Percentiles rank a stretch among this genome's conserved stretches.
phyloP scores from a whole-genome alignment of 1,140 invertebrate genomes.

The Phymorhynchus buccinoides region DNA sequence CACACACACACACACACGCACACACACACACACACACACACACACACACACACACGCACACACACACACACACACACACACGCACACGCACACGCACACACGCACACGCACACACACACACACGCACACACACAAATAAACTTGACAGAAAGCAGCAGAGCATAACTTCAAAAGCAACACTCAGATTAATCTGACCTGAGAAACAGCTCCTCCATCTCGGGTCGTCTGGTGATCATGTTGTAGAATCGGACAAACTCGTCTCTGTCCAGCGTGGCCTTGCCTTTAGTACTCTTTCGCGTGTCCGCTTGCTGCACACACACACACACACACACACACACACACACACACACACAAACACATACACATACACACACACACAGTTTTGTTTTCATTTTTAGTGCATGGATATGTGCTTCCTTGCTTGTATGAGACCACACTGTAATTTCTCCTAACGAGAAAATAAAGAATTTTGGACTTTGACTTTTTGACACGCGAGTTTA shows the following conservation, averaged over 20 bases:
- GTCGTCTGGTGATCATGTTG: constrained; percentile 74
- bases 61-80: constrained; percentile 24
- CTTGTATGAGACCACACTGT: no score
- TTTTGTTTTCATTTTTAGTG: no score
- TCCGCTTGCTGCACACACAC: constrained; percentile 74
- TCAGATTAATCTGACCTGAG: constrained; percentile 70
- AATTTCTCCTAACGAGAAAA: no score
- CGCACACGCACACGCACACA: neutral
- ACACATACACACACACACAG: no score
- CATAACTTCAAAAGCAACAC: neutral
- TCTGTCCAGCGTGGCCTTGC: constrained; percentile 75
- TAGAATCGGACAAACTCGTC: constrained; percentile 78
- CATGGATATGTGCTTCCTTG: no score
- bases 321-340: neutral
- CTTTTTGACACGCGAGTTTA: no score
- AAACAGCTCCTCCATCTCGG: constrained; percentile 76
- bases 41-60: neutral
- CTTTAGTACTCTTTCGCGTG: constrained; percentile 68
- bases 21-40: neutral
- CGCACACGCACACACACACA: neutral
- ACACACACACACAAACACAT: no score
- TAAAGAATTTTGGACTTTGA: no score
- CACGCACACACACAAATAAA: no score
- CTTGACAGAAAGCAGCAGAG: neutral
- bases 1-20: neutral